Evolutionary conservation across 2,888 invertebrate genomes (phyloP), one percentile per base, ranked within the genome.

Genomic region (Vanessa cardui): DNA sequence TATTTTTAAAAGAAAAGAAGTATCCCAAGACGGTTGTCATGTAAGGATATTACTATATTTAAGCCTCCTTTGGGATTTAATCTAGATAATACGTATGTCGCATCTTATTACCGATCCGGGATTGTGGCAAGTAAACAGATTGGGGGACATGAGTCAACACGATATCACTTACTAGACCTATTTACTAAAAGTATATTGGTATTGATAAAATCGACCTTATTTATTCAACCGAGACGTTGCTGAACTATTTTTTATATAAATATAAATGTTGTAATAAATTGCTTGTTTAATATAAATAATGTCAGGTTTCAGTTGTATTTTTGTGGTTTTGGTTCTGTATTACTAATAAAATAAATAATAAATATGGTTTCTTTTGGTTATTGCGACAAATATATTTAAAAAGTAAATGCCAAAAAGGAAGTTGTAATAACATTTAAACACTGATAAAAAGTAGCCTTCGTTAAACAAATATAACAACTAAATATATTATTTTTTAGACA

Each of bases 101-200:
- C 89, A 89, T 91, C 90, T 88, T 90, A 90, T 90, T 90, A 91
- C 90, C 87, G 87, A 90, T 90, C 91, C 86, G 81, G 88, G 89
- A 88, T 88, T 88, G 87, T 87, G 86, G 86, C 81, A 78, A 85
- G 87, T 87, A 91, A 91, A 92, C 90, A 89, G 82, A 84, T 83
- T 83, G 81, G 80, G 81, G 82, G 77, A 73, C 83, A 80, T 77
- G 82, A 86, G 90, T 89, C 88, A 90, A 90, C 88, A 90, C 81
- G 82, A 86, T 89, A 90, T 89, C 88, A 89, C 86, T 90, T 89
- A 86, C 86, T 81, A 77, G 82, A 85, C 83, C 83, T 69, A 59
- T 54, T 64, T 78, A 75, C 52, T 52, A 81, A 83, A 85, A 87
- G 84, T 85, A 76, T 89, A 84, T 89, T 88, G 72, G 66, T 70